A percentile compares a stretch with the other conserved stretches of the same genome.
phyloP scores from a whole-genome alignment of 2,888 invertebrate genomes.

The Epirrhoe alternata region DNA sequence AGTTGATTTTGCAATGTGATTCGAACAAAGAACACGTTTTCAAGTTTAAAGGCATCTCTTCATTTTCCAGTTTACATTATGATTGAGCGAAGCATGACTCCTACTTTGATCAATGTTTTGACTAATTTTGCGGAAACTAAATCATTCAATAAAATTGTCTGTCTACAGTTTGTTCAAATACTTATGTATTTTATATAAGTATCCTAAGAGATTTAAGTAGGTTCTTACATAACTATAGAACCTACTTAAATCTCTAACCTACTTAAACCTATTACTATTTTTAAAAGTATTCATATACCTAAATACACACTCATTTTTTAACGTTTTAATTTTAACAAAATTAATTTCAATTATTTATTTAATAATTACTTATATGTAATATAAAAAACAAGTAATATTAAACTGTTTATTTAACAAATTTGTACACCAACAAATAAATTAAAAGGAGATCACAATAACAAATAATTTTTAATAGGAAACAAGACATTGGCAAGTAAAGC shows the following conservation, averaged over 20 bases:
- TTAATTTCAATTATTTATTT: no score
- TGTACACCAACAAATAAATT: slow-evolving; percentile 19
- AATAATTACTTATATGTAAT: no score
- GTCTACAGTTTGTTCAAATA: no score
- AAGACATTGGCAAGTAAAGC: slow-evolving; percentile 40
- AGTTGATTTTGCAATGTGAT: slow-evolving; percentile 18
- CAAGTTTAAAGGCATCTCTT: slow-evolving; percentile 29
- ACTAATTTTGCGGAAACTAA: not conserved
- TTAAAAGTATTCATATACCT: no score
- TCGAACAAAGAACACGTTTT: slow-evolving; percentile 37
- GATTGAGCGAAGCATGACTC: not conserved
- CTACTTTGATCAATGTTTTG: not conserved
- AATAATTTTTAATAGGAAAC: slow-evolving; percentile 28
- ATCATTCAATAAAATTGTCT: not conserved
- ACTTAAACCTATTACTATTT: no score
- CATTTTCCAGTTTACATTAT: slow-evolving; percentile 36
- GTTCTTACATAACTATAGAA: no score
- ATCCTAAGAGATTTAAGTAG: not conserved
- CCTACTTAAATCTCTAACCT: no score
- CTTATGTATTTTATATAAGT: not conserved
- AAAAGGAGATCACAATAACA: slow-evolving; percentile 25
- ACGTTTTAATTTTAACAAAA: no score
- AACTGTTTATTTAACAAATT: slow-evolving; percentile 32
- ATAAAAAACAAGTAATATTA: no score
- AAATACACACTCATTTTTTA: no score